Conservation (phyloP, 2,888 invertebrate species). For the Synanthedon tipuliformis region DNA sequence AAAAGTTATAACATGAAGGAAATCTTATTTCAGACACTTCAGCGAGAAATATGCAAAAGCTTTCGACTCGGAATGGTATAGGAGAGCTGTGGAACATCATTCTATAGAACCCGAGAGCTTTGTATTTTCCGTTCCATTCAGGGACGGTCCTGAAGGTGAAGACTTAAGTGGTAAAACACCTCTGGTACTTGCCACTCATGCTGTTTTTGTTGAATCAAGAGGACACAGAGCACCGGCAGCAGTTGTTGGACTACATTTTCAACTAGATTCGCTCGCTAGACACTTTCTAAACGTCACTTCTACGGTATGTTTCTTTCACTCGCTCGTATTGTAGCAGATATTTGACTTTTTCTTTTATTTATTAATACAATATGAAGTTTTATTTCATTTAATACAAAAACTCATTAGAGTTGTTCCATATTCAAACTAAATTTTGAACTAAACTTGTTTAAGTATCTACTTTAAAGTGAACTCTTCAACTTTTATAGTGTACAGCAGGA, state of each 20-base stretch:
- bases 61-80: conserved; percentile 91
- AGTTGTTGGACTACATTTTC: conserved; percentile 92
- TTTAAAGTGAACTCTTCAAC: too few species aligned
- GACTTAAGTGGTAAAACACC: conserved; percentile 70
- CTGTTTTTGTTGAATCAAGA: conserved; percentile 86
- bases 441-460: not conserved
- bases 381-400: too few species aligned
- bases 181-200: conserved; percentile 89
- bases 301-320: conserved; percentile 67
- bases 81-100: conserved; percentile 90
- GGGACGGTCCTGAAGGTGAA: conserved; percentile 70
- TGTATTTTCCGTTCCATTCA: conserved; percentile 89
- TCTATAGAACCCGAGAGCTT: conserved; percentile 88
- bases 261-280: conserved; percentile 82
- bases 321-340: too few species aligned
- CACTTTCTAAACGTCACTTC: conserved; percentile 92
- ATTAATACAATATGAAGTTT: too few species aligned
- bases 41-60: conserved; percentile 83
- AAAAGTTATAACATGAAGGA: too few species aligned
- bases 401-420: too few species aligned
- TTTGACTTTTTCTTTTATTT: not conserved
- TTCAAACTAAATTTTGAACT: not conserved
- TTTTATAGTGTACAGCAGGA: conserved; percentile 74
- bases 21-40: conserved; percentile 74
- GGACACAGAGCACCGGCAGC: conserved; percentile 89